Base-by-base conservation (phyloP, 2,113 vertebrate genomes). In the Anolis carolinensis region DNA sequence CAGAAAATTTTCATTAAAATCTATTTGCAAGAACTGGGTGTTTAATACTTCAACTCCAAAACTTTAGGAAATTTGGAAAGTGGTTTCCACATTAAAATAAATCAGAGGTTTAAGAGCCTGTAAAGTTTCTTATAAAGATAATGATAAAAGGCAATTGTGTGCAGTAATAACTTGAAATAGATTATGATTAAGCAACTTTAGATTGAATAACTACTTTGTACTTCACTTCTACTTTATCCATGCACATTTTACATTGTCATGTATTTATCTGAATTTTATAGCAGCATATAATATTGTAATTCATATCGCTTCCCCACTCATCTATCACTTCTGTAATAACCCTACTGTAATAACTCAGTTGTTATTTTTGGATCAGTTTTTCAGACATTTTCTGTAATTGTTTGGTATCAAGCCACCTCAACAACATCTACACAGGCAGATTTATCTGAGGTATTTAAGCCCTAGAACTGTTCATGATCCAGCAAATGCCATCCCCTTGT, bases 201-300 rank as follows among this genome's bases (percentile, higher is more conserved):
- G 34, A 87, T 39, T 77, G 73, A 82, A 82, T 68, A 87, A 44
- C 62, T 78, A 82, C 62, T 87, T 82, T 5, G 79, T 81, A 86
- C 71, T 86, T 73, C 62, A 63, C 68, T 80, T 79, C 74, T 36
- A 86, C 71, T 86, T 86, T 55, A 81, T 50, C 59, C 39, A 81
- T 71, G 82, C 1, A 85, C 20, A 87, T 82, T 93, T 93, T 85
- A 55, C 32, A 80, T 91, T 80, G 81, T 67, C 85, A 71, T 48
- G 7, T 86, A 88, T 91, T 88, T 93, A 89, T 92, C 86, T 86
- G 81, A 82, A 48, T 88, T 92, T 91, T 91, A 92, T 91, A 88
- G 76, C 62, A 67, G 74, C 79, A 71, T 30, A 85, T 91, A 89
- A 59, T 59, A 13, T 59, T 59, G 55, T 59, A 16, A 59, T 44